Base-by-base conservation (phyloP, 2,113 vertebrate genomes). In the Nematolebias whitei region DNA sequence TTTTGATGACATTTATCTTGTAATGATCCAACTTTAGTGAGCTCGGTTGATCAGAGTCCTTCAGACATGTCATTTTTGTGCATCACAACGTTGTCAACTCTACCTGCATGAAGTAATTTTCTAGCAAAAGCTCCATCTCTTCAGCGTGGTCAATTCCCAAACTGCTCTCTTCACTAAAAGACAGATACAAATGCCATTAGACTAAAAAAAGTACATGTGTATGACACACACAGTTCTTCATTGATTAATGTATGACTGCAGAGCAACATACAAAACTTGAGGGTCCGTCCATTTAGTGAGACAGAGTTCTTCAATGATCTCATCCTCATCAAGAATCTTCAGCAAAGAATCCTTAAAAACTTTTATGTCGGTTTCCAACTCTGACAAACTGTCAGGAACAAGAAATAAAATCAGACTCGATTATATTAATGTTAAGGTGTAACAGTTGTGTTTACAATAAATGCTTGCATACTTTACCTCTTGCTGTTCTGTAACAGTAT, bases 51-150 rank as follows among this genome's bases (percentile, higher is more conserved):
- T 29, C 3, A 4, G 3, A 29, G 26, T 29, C 26, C 3, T 29
- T 35, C 32, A 35, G 32, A 35, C 10, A 10, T 35, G 32, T 35
- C 32, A 10, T 35, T 35, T n/a, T 35, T 35, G 32, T 35, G 32
- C 1, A 35, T 35, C 32, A 35, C 32, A 10, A 10, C 10, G 32
- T 8, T 35, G 32, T 35, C 9, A 12, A 10, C 44, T 47, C 2
- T 79, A 90, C 89, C 89, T 91, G 89, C 84, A 96, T 93, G 82
- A 94, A 95, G 70, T 96, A 98, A 90, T 96, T 98, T 71, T 99
- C 98, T 66, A 99, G 79, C 3, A 99, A 90, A 79, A 98, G 80
- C 35, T 99, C 98, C 97, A 99, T 99, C 84, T 99, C 98, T 39
- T 99, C 96, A 8, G 96, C 94, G 2, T 98, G 97, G 87, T 99